These are phyloP conservation scores for Isoperla grammatica DNA, from an alignment of 2,888 invertebrate genomes.

Conservation along the genomic window DNA sequence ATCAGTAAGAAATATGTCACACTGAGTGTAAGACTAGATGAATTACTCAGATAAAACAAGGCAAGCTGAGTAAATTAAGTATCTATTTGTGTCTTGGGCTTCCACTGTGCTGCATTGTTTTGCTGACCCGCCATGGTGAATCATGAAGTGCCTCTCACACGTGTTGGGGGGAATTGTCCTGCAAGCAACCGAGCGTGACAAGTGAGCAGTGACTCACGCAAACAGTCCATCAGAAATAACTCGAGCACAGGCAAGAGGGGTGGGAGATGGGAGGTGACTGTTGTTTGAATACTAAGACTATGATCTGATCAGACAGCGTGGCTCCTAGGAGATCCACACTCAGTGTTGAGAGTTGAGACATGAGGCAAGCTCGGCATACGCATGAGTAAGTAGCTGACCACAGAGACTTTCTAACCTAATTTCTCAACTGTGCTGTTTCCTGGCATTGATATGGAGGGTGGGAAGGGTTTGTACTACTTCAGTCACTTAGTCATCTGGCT, in stretches of 20 bases:
- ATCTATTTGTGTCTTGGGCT: too few relatives aligned
- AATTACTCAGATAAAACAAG: too few relatives aligned
- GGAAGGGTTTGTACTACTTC: too few relatives aligned
- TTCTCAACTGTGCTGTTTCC: not conserved
- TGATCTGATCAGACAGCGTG: constrained; percentile 25
- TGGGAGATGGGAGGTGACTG: constrained; percentile 5
- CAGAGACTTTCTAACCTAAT: not conserved
- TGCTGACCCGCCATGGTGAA: constrained; percentile 1
- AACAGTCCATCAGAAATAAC: constrained; percentile 7
- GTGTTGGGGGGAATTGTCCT: constrained; percentile 3
- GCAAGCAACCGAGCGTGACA: not conserved
- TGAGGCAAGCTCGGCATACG: constrained; percentile 26
- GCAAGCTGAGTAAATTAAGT: too few relatives aligned
- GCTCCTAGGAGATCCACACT: constrained; percentile 17
- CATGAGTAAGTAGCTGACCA: constrained; percentile 27
- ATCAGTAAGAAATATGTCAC: too few relatives aligned
- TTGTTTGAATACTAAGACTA: not conserved
- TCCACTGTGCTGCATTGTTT: not conserved
- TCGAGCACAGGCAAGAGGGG: not conserved
- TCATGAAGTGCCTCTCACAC: constrained; percentile 9
- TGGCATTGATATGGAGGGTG: not conserved
- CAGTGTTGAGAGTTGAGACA: constrained; percentile 28
- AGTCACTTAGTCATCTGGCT: too few relatives aligned
- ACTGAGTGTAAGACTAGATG: too few relatives aligned
- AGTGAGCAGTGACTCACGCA: constrained; percentile 1